Percentiles rank a stretch among this genome's conserved stretches.
Evolutionary conservation across 2,113 vertebrate species (phyloP).

Genomic region (Zosterops hypoxanthus): DNA sequence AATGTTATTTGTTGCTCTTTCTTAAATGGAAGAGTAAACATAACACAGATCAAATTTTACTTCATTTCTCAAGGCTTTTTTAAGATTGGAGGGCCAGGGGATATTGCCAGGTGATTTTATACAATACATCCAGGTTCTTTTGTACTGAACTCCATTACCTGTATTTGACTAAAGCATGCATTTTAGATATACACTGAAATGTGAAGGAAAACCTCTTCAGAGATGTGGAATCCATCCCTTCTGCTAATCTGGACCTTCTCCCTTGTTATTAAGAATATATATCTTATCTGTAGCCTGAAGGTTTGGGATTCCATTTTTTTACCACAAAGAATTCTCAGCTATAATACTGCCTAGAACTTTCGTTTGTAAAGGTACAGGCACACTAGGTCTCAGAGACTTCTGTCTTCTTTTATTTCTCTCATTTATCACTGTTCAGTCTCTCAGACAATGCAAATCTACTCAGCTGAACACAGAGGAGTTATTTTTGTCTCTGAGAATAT

Average conservation of each 20-base stretch:
- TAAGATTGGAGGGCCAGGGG: background rate
- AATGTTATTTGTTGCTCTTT: background rate
- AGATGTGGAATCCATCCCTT: background rate
- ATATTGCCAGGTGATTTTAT: background rate
- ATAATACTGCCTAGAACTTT: background rate
- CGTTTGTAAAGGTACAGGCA: background rate
- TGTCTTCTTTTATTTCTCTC: background rate
- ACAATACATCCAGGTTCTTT: background rate
- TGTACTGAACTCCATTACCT: background rate
- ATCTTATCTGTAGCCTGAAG: background rate
- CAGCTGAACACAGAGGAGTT: background rate
- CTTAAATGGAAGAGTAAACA: background rate
- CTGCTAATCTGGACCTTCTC: background rate
- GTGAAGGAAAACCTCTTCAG: background rate
- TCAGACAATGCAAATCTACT: background rate
- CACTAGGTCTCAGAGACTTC: background rate
- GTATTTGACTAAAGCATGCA: background rate
- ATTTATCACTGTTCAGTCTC: background rate
- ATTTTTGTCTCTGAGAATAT: constrained; percentile 7
- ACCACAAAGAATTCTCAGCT: background rate
- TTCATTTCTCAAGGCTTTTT: background rate
- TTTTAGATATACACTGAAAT: background rate
- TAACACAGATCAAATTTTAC: background rate
- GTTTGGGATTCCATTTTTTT: background rate
- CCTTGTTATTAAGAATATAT: background rate